These are phyloP conservation scores for Pica pica DNA, from an alignment of 2,113 vertebrate species.

Conservation along the genomic window DNA sequence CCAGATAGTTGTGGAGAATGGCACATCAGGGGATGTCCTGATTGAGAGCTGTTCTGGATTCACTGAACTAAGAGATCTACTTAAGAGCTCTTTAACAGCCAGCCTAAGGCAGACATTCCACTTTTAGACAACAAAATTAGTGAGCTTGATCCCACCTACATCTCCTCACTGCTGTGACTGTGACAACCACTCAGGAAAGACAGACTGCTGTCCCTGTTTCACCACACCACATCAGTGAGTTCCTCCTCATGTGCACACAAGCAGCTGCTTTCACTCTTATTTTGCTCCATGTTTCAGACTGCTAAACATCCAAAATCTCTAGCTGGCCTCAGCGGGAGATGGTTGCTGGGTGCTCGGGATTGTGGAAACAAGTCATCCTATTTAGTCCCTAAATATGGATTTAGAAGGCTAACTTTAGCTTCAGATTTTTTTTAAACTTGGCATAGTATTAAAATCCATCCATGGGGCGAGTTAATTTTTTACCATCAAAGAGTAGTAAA, in stretches of 20 bases:
- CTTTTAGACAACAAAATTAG: not conserved
- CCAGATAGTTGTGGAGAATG: not conserved
- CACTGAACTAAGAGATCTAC: not conserved
- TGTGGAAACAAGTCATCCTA: not conserved
- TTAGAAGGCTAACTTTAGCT: constrained; percentile 44
- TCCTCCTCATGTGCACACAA: not conserved
- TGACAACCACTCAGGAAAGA: not conserved
- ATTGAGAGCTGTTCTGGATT: not conserved
- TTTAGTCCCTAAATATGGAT: constrained; percentile 38
- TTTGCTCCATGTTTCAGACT: not conserved
- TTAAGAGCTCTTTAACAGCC: not conserved
- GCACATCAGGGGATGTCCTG: not conserved
- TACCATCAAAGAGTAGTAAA: constrained; percentile 57
- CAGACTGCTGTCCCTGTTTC: not conserved
- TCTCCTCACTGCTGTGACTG: not conserved
- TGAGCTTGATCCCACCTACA: not conserved
- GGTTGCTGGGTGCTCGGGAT: not conserved
- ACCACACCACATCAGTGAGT: not conserved
- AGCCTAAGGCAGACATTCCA: not conserved
- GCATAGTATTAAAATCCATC: constrained; percentile 37
- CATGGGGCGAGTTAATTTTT: constrained; percentile 11
- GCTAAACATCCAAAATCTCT: not conserved
- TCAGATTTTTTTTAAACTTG: constrained; percentile 42
- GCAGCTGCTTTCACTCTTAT: not conserved
- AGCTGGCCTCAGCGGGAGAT: not conserved